A percentile compares a stretch with the other conserved stretches of the same genome.
Evolutionary conservation across 2,797 vertebrate species (phyloP).

Genomic region (Macroramphosus scolopax): DNA sequence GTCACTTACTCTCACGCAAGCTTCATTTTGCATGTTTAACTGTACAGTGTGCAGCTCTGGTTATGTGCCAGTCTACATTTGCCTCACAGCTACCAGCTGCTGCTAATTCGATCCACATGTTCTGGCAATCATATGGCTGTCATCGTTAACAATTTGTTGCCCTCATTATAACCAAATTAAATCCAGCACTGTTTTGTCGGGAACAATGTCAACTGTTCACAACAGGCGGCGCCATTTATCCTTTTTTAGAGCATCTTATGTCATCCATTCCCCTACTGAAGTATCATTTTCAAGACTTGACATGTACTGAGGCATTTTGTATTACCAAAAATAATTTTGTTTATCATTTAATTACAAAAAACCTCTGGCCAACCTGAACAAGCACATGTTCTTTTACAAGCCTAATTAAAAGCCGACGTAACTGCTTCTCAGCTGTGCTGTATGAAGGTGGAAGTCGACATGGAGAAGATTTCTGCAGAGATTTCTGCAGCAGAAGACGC

Average conservation of each 20-base stretch:
- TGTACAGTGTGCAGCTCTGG: conserved; percentile 31
- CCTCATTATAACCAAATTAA: conserved; percentile 27
- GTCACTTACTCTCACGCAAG: conserved; percentile 42
- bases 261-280: not conserved
- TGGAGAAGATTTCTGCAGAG: conserved; percentile 97
- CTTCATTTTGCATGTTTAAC: conserved; percentile 30
- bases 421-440: conserved; percentile 82
- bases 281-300: no score
- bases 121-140: conserved; percentile 44
- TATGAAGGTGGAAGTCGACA: conserved; percentile 97
- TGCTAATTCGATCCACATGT: conserved; percentile 61
- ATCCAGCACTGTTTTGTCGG: conserved; percentile 15
- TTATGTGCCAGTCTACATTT: conserved; percentile 33
- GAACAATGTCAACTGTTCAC: conserved; percentile 22
- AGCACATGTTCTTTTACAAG: no score
- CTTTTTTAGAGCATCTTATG: no score
- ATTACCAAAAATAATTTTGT: no score
- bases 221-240: conserved; percentile 64
- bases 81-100: conserved; percentile 52
- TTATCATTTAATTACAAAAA: no score
- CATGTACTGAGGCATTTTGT: not conserved
- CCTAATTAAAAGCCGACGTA: no score
- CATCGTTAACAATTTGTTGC: conserved; percentile 46
- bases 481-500: conserved; percentile 94
- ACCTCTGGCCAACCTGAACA: no score